Base-by-base conservation (phyloP, 2,113 vertebrate species). In the Mesembrinibis cayennensis region DNA sequence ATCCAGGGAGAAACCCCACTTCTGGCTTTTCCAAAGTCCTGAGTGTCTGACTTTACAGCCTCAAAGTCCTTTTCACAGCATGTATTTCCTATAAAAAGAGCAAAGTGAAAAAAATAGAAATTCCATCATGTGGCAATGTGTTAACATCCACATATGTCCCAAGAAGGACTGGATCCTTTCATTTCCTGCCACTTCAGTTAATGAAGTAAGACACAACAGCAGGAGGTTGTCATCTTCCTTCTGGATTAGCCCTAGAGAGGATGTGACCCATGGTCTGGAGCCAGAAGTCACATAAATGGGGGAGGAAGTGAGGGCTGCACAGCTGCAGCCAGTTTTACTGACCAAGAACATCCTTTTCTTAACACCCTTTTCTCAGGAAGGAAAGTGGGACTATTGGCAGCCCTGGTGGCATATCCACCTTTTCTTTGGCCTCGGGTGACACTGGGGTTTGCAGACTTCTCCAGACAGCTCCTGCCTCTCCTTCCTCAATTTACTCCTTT, bases 61-160 rank as follows among this genome's bases (percentile, higher is more conserved):
- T 96, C 79, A 91, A 30, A 95, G 90, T 88, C 67, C 82, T 88
- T 90, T 83, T 78, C 44, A 29, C 82, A 92, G 82, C 56, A 73
- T 81, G 59, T 11, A 96, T 83, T 93, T 88, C 29, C 4, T 96
- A 93, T 93, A 96, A 97, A 97, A 97, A 97, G 96, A 97, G 95
- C 95, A 97, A 97, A 97, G 85, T 81, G 82, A 86, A 96, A 96
- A 92, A 95, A 95, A 86, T 63, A 97, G 93, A 95, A 94, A 93
- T 83, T 69, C 82, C 79, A 70, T 97, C 92, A 92, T 95, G 95
- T 94, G 93, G 95, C 92, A 94, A 96, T 66, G 95, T 97, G 97
- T 92, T 97, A 97, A 97, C 95, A 96, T 97, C 82, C 85, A 95
- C 96, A 97, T 95, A 95, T 93, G 92, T 97, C 97, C 96, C 95